Conservation (phyloP, 2,888 invertebrate species). For the Eristalis pertinax region DNA sequence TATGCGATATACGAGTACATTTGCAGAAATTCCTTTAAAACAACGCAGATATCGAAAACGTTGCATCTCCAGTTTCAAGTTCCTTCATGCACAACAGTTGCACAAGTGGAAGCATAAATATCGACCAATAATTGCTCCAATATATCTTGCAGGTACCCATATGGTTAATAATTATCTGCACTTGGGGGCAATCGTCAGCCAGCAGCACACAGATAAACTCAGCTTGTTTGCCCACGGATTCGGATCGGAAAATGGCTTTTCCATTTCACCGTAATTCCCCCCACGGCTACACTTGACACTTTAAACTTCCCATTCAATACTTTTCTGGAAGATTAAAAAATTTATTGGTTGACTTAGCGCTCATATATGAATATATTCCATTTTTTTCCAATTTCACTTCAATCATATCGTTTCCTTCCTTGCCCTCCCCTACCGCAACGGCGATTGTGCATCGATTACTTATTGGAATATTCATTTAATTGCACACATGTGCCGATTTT, state of each 20-base stretch:
- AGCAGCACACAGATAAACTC: neutral
- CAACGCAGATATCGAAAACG: neutral
- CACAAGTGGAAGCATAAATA: neutral
- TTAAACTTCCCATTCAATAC: slow-evolving; percentile 30
- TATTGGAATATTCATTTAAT: neutral
- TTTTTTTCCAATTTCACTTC: slow-evolving; percentile 4
- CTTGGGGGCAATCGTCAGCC: neutral
- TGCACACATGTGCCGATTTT: neutral
- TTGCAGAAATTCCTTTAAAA: neutral
- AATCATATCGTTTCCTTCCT: neutral
- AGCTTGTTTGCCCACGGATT: neutral
- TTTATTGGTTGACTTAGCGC: slow-evolving; percentile 60
- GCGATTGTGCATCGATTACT: neutral
- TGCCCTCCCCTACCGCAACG: neutral
- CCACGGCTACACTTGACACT: slow-evolving; percentile 9
- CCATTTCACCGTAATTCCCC: slow-evolving; percentile 6
- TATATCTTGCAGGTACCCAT: neutral
- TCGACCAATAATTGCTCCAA: neutral
- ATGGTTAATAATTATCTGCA: neutral
- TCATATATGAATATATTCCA: slow-evolving; percentile 28
- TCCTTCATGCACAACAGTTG: neutral
- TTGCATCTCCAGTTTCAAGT: neutral
- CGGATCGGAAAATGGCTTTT: neutral
- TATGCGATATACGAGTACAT: neutral
- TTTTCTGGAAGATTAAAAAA: slow-evolving; percentile 48